These are phyloP conservation scores for Sarcoramphus papa DNA, from an alignment of 2,797 vertebrate genomes.

Conservation along the genomic window DNA sequence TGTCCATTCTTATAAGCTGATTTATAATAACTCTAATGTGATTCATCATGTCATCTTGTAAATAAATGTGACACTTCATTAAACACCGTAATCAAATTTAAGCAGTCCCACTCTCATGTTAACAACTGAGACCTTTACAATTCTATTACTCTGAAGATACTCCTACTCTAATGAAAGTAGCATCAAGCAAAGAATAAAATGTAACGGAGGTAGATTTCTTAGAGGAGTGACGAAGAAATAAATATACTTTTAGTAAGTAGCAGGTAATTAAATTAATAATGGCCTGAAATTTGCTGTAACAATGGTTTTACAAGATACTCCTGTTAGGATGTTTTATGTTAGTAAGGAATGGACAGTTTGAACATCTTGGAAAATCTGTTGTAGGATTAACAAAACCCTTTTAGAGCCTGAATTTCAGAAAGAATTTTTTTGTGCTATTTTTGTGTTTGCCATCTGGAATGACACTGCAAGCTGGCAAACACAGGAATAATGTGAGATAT, in stretches of 20 bases:
- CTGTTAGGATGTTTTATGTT: background rate
- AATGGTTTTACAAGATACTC: constrained; percentile 21
- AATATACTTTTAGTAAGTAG: background rate
- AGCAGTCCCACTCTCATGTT: constrained; percentile 66
- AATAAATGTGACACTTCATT: constrained; percentile 79
- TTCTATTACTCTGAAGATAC: constrained; percentile 59
- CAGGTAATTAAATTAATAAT: constrained; percentile 20
- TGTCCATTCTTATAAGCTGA: constrained; percentile 73
- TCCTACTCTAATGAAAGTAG: constrained; percentile 37
- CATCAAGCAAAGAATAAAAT: constrained; percentile 15
- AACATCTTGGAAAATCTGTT: constrained; percentile 16
- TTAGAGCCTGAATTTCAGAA: constrained; percentile 44
- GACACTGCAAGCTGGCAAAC: constrained; percentile 66
- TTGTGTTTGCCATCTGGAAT: constrained; percentile 72
- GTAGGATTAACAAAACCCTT: constrained; percentile 36
- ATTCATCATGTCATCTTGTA: constrained; percentile 75
- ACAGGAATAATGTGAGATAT: constrained; percentile 53
- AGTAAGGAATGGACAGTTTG: background rate
- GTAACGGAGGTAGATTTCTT: background rate
- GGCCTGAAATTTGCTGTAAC: constrained; percentile 28
- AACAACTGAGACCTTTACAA: constrained; percentile 63
- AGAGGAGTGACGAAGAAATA: background rate
- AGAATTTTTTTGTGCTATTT: constrained; percentile 61
- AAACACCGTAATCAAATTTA: constrained; percentile 79
- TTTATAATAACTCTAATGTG: constrained; percentile 65